Percentiles rank a stretch among this genome's conserved stretches.
Conservation (phyloP, 2,888 invertebrate genomes). For the Hyppa rectilinea region DNA sequence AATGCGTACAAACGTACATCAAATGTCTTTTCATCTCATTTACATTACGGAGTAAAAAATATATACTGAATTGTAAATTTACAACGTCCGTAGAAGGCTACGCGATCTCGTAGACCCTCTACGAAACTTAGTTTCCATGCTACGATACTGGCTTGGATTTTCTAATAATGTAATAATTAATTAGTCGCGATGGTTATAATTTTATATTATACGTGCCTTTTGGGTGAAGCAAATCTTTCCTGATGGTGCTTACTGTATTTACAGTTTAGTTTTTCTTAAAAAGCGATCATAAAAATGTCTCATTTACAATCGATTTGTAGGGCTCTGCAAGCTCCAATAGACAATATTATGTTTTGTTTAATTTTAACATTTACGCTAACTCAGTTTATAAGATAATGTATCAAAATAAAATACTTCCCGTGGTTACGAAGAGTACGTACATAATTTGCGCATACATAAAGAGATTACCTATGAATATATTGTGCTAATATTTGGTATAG, state of each 20-base stretch:
- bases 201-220: neutral
- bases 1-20: constrained; percentile 56
- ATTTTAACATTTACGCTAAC: neutral
- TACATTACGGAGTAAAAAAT: neutral
- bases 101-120: neutral
- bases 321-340: neutral
- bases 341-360: neutral
- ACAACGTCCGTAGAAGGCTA: neutral
- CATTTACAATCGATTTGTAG: neutral
- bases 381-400: neutral
- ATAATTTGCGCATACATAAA: neutral
- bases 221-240: neutral
- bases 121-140: neutral
- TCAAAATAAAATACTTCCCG: constrained; percentile 2
- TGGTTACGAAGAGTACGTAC: neutral
- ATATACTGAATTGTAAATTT: neutral
- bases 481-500: constrained; percentile 58
- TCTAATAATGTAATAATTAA: constrained; percentile 2
- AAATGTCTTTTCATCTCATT: constrained; percentile 36
- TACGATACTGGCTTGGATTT: neutral
- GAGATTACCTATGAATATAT: constrained; percentile 24
- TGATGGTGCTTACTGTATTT: constrained; percentile 20
- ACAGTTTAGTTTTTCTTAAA: neutral
- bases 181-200: neutral
- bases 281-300: neutral